phyloP scores from a whole-genome alignment of 2,113 vertebrate species.

The Cyanistes caeruleus region DNA sequence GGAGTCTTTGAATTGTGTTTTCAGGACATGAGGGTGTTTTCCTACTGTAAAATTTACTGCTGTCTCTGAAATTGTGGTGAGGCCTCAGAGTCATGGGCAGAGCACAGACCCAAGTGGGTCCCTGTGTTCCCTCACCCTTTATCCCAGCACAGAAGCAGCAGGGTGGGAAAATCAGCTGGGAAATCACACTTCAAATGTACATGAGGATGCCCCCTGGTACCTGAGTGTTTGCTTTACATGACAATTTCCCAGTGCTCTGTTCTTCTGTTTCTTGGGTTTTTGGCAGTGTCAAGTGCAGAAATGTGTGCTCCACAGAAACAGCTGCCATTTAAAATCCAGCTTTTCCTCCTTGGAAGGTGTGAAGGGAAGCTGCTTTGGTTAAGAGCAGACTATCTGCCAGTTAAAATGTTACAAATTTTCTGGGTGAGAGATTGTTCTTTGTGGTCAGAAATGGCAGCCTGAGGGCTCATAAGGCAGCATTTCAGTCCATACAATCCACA shows the following conservation, averaged over 20 bases:
- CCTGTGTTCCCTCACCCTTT: neutral
- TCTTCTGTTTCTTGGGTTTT: neutral
- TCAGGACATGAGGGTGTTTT: neutral
- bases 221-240: neutral
- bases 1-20: neutral
- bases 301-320: neutral
- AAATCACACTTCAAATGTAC: neutral
- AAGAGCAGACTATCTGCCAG: neutral
- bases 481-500: neutral
- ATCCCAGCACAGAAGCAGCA: neutral
- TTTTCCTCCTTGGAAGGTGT: neutral
- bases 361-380: neutral
- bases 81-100: neutral
- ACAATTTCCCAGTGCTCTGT: neutral
- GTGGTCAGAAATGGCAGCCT: neutral
- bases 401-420: neutral
- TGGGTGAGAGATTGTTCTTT: neutral
- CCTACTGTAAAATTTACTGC: neutral
- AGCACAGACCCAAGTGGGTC: neutral
- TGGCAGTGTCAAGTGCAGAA: neutral
- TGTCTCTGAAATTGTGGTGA: neutral
- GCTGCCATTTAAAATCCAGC: neutral
- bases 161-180: neutral
- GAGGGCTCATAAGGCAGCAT: neutral
- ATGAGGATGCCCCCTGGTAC: neutral